phyloP scores from a whole-genome alignment of 1,140 invertebrate species.

The Magallana angulata region DNA sequence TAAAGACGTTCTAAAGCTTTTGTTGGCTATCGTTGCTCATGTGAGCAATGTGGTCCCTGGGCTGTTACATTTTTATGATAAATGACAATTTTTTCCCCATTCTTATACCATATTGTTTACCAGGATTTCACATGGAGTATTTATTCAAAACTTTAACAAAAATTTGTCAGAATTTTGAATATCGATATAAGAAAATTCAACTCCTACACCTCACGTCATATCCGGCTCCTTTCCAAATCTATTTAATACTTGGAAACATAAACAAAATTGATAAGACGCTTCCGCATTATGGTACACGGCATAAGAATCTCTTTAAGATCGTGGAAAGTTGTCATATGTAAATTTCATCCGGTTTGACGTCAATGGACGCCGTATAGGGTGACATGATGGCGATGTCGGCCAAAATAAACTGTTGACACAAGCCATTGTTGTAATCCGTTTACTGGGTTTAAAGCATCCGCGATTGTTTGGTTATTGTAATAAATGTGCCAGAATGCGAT shows the following conservation, averaged over 20 bases:
- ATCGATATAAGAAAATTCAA: too few relatives aligned
- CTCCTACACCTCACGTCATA: not conserved
- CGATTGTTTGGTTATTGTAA: slow-evolving; percentile 28
- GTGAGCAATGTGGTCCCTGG: too few relatives aligned
- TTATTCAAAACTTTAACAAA: too few relatives aligned
- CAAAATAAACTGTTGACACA: slow-evolving; percentile 27
- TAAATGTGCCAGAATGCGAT: not conserved
- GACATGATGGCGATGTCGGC: not conserved
- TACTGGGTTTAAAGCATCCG: slow-evolving; percentile 25
- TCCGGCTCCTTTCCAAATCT: not conserved
- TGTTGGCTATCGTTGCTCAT: too few relatives aligned
- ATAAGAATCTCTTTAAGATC: not conserved
- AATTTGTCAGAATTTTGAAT: too few relatives aligned
- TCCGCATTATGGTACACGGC: not conserved
- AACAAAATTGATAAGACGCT: not conserved
- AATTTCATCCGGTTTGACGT: slow-evolving; percentile 1
- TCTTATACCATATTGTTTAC: too few relatives aligned
- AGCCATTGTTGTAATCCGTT: slow-evolving; percentile 24
- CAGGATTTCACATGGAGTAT: too few relatives aligned
- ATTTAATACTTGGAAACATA: not conserved
- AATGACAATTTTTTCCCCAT: too few relatives aligned
- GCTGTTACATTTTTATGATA: too few relatives aligned
- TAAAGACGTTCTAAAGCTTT: too few relatives aligned
- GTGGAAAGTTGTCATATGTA: slow-evolving; percentile 6
- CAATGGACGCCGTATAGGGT: not conserved